Base-by-base conservation (phyloP, 2,888 invertebrate genomes). In the Microchrysa polita region DNA sequence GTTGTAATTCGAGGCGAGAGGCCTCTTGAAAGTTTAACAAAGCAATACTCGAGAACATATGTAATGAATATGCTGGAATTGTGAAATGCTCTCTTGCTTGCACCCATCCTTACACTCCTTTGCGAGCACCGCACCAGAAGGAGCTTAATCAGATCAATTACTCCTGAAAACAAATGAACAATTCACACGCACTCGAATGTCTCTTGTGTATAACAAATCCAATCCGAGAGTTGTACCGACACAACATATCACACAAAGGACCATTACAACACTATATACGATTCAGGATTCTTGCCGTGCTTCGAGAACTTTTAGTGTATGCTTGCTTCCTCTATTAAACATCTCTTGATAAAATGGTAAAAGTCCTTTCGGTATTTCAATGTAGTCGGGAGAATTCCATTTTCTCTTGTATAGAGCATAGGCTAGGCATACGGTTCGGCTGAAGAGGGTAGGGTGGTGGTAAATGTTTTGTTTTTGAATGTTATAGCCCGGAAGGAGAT, bases 91-190 rank as follows among this genome's bases (percentile, higher is more conserved):
- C 27, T 34, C 27, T 34, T 34, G 2, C 27, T 34, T n/a, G n/a
- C n/a, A n/a, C n/a, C n/a, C n/a, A n/a, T n/a, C n/a, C n/a, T n/a
- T n/a, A n/a, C n/a, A n/a, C 27, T 27, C 67, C 27, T 34, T 53
- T 53, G 67, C 23, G 16, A 65, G 67, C 34, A 53, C 52, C 27
- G n/a, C n/a, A 18, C n/a, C 63, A 59, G n/a, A n/a, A 72, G 61
- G 55, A 73, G 73, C 48, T 75, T 75, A 75, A 75, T 75, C 74
- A 75, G 74, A 73, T 75, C 74, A 75, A 75, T 75, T 75, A 75
- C 74, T 73, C 69, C 73, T 60, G 73, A 73, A 73, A 69, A 69
- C 67, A 75, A 75, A 73, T 73, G 74, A 75, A 75, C 74, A 75
- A 75, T 75, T 75, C 74, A 61, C 73, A 75, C 74, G 74, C 74